Evolutionary conservation across 2,888 invertebrate genomes (phyloP), one percentile per base, ranked within the genome.

Genomic region (Heterodera filipjevi): DNA sequence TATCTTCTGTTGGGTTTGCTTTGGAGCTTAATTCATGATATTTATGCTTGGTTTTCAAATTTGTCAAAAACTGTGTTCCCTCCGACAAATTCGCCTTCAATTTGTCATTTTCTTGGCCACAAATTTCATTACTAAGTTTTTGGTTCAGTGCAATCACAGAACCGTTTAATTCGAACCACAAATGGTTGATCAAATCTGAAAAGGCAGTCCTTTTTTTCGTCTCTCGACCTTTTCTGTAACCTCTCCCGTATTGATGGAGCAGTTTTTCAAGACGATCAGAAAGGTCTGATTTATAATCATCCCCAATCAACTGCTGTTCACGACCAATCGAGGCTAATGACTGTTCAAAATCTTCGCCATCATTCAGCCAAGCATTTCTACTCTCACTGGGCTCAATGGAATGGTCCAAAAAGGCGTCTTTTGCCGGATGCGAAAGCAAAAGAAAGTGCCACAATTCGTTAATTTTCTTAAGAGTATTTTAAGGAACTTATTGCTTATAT

Each of bases 351-450:
- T 59, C 59, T 16, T 49, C 49, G 49, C 49, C 49, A 59, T 27
- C 27, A 59, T 59, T 59, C 27, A 59, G n/a, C 87, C 87, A 87
- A n/a, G 80, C 82, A 14, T 66, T 79, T 66, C 84, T 83, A 22
- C 84, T 83, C 10, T 77, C 73, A 12, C 33, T 35, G 16, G 68
- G 68, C 32, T 32, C 68, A 27, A 86, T 82, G 12, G 79, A 74
- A 68, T 84, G 84, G 64, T 84, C 85, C 64, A 87, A 78, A 78
- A 83, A 86, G 22, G 85, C 84, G 76, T 83, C 83, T 32, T 81
- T 77, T 19, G 87, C 84, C 3, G 87, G 85, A 79, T 87, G 87
- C 14, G 84, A 84, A 35, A 87, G 82, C 68, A 86, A 82, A n/a
- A 88, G 79, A 77, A 85, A 87, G 46, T 88, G 74, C 86, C 86